These are phyloP conservation scores for Pica pica DNA, from an alignment of 2,113 vertebrate genomes.

Conservation along the genomic window DNA sequence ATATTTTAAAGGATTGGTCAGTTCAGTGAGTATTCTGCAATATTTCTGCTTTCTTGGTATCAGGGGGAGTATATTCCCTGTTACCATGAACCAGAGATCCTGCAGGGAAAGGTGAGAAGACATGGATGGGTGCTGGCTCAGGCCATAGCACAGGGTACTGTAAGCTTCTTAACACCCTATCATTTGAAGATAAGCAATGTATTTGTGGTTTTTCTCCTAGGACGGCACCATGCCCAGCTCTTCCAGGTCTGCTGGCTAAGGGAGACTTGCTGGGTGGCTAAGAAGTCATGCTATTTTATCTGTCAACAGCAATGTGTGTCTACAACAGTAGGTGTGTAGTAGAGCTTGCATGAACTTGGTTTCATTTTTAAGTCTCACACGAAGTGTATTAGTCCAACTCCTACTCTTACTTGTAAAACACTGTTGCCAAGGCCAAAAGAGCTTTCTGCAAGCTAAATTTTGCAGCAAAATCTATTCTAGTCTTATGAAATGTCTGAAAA, in stretches of 20 bases:
- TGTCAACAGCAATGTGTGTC: not conserved
- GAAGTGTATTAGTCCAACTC: not conserved
- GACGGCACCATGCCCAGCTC: not conserved
- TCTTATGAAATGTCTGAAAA: conserved; percentile 6
- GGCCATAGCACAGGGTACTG: not conserved
- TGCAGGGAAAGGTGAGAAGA: not conserved
- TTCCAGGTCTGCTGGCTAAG: not conserved
- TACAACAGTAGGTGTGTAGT: not conserved
- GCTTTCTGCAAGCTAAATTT: not conserved
- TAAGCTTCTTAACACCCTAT: not conserved
- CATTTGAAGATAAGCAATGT: not conserved
- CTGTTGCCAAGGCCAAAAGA: not conserved
- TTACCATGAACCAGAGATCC: not conserved
- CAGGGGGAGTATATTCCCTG: not conserved
- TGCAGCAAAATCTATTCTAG: not conserved
- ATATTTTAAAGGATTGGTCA: not conserved
- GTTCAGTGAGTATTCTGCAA: not conserved
- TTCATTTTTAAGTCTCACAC: not conserved
- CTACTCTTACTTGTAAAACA: not conserved
- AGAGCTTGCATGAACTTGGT: not conserved
- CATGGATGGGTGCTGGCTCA: fast-evolving
- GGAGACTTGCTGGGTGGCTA: not conserved
- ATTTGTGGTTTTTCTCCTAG: not conserved
- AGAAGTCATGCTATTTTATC: not conserved
- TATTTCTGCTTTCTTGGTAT: not conserved